phyloP scores from a whole-genome alignment of 2,797 vertebrate species.

The Pseudomugil gertrudae region DNA sequence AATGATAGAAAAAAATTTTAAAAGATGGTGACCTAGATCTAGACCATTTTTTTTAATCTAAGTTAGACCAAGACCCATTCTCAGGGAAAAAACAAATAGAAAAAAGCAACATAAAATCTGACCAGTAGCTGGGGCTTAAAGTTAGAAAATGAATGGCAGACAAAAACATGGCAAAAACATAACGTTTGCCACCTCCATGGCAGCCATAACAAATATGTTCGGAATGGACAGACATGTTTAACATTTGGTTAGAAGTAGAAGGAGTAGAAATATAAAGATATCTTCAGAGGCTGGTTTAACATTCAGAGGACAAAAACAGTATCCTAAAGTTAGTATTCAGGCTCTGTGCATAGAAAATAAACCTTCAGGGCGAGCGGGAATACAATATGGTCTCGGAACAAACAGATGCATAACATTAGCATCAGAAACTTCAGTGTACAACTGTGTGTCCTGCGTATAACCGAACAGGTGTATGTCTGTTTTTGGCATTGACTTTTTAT shows the following conservation, averaged over 20 bases:
- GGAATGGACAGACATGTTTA: not conserved
- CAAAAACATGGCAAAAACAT: no score
- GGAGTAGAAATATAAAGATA: not conserved
- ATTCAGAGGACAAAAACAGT: not conserved
- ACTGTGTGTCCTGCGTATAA: not conserved
- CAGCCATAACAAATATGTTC: not conserved
- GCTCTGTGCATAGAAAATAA: not conserved
- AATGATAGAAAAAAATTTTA: no score
- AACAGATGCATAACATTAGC: not conserved
- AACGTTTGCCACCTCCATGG: no score
- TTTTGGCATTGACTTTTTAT: slow-evolving; percentile 5
- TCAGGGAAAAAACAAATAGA: no score
- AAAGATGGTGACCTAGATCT: no score
- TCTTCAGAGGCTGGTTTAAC: no score
- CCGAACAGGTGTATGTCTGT: slow-evolving; percentile 1
- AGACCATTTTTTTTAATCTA: no score
- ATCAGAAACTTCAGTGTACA: not conserved
- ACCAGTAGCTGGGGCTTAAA: no score
- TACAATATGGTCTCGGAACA: not conserved
- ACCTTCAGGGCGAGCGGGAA: not conserved
- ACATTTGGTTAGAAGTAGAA: not conserved
- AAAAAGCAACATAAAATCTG: no score
- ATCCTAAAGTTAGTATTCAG: not conserved
- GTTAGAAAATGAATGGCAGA: no score
- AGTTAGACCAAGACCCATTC: no score